phyloP scores from a whole-genome alignment of 2,113 vertebrate genomes.

The Microtus richardsoni region DNA sequence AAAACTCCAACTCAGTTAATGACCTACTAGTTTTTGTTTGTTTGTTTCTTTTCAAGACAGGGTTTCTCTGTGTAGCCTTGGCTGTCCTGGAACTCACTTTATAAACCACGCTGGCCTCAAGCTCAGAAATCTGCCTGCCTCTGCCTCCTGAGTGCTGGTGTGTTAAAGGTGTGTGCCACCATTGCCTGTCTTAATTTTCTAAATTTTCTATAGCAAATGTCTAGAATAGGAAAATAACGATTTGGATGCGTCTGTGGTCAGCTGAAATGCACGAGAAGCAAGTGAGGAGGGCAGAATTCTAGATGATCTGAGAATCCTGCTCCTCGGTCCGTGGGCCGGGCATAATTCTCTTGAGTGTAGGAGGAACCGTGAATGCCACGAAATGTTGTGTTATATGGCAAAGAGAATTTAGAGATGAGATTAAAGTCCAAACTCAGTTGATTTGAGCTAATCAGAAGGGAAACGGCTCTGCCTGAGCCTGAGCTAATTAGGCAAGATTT shows the following conservation, averaged over 20 bases:
- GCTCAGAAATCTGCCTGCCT: too few relatives aligned
- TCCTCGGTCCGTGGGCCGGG: too few relatives aligned
- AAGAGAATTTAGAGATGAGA: background rate
- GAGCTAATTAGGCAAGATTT: background rate
- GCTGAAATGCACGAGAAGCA: background rate
- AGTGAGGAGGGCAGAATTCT: background rate
- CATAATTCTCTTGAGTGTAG: background rate
- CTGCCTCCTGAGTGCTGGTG: too few relatives aligned
- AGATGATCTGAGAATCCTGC: background rate
- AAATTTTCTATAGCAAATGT: background rate
- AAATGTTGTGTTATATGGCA: background rate
- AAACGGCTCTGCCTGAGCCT: background rate
- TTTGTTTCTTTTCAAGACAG: too few relatives aligned
- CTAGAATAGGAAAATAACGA: background rate
- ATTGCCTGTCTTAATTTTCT: background rate
- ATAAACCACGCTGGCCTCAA: too few relatives aligned
- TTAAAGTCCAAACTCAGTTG: background rate
- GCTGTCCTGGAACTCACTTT: too few relatives aligned
- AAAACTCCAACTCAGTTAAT: background rate
- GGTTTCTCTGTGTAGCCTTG: too few relatives aligned
- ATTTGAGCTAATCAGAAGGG: background rate
- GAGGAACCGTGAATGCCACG: background rate
- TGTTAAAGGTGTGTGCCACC: too few relatives aligned
- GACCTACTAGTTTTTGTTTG: too few relatives aligned
- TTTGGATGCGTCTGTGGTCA: background rate